A percentile compares a stretch with the other conserved stretches of the same genome.
Evolutionary conservation across 1,140 invertebrate genomes (phyloP).

Genomic region (silkworm (Bombyx mori)): ASM3026992v2 NC_085107.1:16511501-16512000

Average conservation of each 20-base stretch:
- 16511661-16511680: slow-evolving; percentile 7
- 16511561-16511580: too few relatives aligned
- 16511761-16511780: slow-evolving; percentile 23
- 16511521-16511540: too few relatives aligned
- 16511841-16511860: slow-evolving; percentile 2
- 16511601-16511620: too few relatives aligned
- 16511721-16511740: slow-evolving; percentile 31
- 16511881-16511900: not conserved
- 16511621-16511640: too few relatives aligned
- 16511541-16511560: too few relatives aligned
- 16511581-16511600: too few relatives aligned
- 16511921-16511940: too few relatives aligned
- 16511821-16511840: slow-evolving; percentile 7
- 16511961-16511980: too few relatives aligned
- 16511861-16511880: not conserved
- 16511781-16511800: slow-evolving; percentile 22
- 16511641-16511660: not conserved
- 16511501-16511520: too few relatives aligned
- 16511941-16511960: too few relatives aligned
- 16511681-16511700: slow-evolving; percentile 29
- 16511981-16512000: too few relatives aligned
- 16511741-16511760: slow-evolving; percentile 30
- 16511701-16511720: slow-evolving; percentile 39
- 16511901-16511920: too few relatives aligned
- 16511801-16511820: slow-evolving; percentile 1